Base-by-base conservation (phyloP, 2,113 vertebrate species). In the Malurus elegans region DNA sequence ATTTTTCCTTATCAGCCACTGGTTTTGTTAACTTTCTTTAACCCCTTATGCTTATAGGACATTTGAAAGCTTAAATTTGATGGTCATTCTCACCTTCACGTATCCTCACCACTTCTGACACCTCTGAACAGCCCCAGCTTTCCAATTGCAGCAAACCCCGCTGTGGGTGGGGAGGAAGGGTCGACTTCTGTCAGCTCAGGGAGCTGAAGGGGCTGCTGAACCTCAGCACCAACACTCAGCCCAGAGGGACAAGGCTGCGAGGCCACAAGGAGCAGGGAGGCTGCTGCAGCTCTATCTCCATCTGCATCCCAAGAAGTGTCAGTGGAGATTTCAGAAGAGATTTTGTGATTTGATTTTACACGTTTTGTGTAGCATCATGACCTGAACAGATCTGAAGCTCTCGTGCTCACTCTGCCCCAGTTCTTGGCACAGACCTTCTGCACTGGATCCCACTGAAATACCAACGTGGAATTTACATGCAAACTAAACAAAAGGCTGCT, bases 121-220 rank as follows among this genome's bases (percentile, higher is more conserved):
- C 32, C 66, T 67, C 36, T n/a, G 53, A 45, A 60, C 11, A 48
- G 48, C 26, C 50, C 29, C 71, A 32, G n/a, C 79, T 53, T 51
- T 31, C 79, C 13, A 65, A 82, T n/a, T 31, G 70, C 79, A 72
- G 71, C 62, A 72, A 54, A 51, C 42, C 7, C 71, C 32, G 18
- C 38, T 25, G 48, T 12, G 31, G 70, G 61, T n/a, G 57, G 16
- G 26, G 31, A 85, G 23, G n/a, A 56, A 48, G 19, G 9, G 25
- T 9, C 0, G 0, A 11, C 38, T 82, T 40, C 69, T 70, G 36
- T 28, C 73, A 58, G 64, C 3, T 20, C 42, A 70, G 64, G 54
- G 71, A n/a, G 44, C 2, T 8, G 32, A 38, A 40, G 1, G 3
- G 26, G 36, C 76, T 74, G 11, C 4, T 5, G 36, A 82, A 25